Evolutionary conservation across 1,140 invertebrate genomes (phyloP).

Genomic region (Portunus trituberculatus): DNA sequence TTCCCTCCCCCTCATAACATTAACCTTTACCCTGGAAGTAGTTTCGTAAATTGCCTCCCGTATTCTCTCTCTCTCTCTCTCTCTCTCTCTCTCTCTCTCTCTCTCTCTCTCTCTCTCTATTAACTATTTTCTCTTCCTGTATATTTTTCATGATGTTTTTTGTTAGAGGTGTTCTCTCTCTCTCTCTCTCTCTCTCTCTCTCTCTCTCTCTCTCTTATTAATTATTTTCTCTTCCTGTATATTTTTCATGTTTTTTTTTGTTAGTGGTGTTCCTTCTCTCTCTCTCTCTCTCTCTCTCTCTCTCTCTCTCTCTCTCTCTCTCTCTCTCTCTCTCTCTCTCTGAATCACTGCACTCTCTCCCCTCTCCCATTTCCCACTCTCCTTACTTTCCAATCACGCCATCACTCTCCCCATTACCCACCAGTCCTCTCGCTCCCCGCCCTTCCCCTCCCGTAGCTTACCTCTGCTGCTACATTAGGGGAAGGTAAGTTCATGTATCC

Average conservation of each 20-base stretch:
- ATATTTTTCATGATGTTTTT: no score
- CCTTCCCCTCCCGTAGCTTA: constrained; percentile 75
- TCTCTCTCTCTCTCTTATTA: neutral
- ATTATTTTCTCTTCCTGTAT: neutral
- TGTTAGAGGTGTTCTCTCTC: neutral
- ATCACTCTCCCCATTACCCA: neutral
- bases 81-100: constrained; percentile 42
- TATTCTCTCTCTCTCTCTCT: constrained; percentile 6
- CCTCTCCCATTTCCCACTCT: neutral
- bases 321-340: neutral
- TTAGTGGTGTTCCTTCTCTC: no score
- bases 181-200: neutral
- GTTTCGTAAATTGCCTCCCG: neutral
- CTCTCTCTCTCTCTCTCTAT: no score
- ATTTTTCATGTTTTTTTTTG: neutral
- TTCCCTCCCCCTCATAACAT: neutral
- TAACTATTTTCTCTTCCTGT: no score
- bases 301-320: constrained; percentile 54
- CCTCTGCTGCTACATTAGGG: constrained; percentile 81
- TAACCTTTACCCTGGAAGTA: neutral
- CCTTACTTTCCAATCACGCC: neutral
- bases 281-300: constrained; percentile 19
- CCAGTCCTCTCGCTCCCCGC: neutral
- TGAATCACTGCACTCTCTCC: neutral
- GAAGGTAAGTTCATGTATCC: constrained; percentile 81